phyloP scores from a whole-genome alignment of 2,888 invertebrate genomes.

The Eupithecia subumbrata region DNA sequence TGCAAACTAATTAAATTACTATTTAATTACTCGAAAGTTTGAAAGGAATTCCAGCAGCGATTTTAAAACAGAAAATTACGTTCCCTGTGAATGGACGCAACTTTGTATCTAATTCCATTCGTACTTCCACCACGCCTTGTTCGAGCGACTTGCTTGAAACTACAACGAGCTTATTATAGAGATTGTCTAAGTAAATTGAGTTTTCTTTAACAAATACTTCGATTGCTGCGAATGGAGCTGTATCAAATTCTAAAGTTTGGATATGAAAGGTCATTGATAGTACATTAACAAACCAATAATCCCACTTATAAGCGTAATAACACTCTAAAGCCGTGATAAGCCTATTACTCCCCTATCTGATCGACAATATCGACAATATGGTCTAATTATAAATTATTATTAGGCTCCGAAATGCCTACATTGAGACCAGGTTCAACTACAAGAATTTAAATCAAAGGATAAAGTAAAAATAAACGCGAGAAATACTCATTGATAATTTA shows the following conservation, averaged over 20 bases:
- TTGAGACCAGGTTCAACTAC: too few relatives aligned
- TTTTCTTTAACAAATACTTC: not conserved
- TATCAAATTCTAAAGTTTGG: not conserved
- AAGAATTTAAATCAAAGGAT: too few relatives aligned
- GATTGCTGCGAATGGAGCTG: not conserved
- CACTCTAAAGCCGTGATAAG: slow-evolving; percentile 47
- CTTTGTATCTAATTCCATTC: slow-evolving; percentile 19
- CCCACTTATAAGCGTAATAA: not conserved
- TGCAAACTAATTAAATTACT: slow-evolving; percentile 29
- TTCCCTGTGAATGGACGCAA: slow-evolving; percentile 4
- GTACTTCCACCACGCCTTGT: slow-evolving; percentile 7
- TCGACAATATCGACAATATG: slow-evolving; percentile 56
- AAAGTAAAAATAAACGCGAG: too few relatives aligned
- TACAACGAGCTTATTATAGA: not conserved
- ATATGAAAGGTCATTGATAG: not conserved
- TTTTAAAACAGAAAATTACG: slow-evolving; percentile 20
- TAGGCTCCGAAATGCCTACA: not conserved
- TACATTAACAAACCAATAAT: not conserved
- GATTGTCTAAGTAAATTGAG: not conserved
- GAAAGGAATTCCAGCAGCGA: slow-evolving; percentile 16
- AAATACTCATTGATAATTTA: too few relatives aligned
- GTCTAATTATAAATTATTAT: not conserved
- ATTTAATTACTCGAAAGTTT: slow-evolving; percentile 23
- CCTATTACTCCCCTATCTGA: slow-evolving; percentile 52
- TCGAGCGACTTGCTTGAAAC: slow-evolving; percentile 3